A percentile compares a stretch with the other conserved stretches of the same genome.
These are phyloP conservation scores for Pemphigus obesinymphae DNA, from an alignment of 1,140 invertebrate genomes.

Conservation along the genomic window DNA sequence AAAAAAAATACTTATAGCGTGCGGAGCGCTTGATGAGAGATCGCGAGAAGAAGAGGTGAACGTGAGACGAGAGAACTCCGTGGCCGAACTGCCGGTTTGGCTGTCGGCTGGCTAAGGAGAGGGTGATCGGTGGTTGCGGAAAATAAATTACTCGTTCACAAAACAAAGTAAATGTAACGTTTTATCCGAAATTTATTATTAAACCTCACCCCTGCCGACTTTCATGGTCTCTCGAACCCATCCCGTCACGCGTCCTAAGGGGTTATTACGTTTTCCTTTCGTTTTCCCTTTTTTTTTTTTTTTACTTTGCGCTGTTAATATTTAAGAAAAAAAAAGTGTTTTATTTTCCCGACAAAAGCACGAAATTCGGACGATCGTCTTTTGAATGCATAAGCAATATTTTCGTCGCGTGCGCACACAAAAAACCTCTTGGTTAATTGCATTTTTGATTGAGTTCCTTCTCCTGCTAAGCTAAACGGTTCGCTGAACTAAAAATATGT, in stretches of 20 bases:
- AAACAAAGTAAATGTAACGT: slow-evolving; percentile 18
- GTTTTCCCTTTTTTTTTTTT: not conserved
- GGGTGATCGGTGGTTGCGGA: too few relatives aligned
- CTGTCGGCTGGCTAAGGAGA: too few relatives aligned
- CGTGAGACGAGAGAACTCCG: too few relatives aligned
- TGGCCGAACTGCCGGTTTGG: too few relatives aligned
- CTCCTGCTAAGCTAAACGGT: too few relatives aligned
- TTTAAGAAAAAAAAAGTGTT: not conserved
- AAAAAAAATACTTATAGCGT: too few relatives aligned
- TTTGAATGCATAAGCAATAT: slow-evolving; percentile 15
- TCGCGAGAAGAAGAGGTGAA: too few relatives aligned
- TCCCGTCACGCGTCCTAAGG: too few relatives aligned
- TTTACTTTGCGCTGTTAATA: not conserved
- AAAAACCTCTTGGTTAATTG: too few relatives aligned
- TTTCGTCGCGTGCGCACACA: not conserved
- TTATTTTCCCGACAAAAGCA: not conserved
- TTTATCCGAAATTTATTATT: slow-evolving; percentile 23
- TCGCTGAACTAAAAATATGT: too few relatives aligned
- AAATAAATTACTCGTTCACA: slow-evolving; percentile 11
- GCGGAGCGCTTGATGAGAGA: too few relatives aligned
- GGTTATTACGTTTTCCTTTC: slow-evolving; percentile 6
- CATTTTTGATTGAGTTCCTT: too few relatives aligned
- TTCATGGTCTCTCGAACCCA: not conserved
- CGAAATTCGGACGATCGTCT: not conserved
- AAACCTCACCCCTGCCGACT: not conserved